Evolutionary conservation across 2,888 invertebrate genomes (phyloP).

Genomic region (Morpho deidamia): DNA sequence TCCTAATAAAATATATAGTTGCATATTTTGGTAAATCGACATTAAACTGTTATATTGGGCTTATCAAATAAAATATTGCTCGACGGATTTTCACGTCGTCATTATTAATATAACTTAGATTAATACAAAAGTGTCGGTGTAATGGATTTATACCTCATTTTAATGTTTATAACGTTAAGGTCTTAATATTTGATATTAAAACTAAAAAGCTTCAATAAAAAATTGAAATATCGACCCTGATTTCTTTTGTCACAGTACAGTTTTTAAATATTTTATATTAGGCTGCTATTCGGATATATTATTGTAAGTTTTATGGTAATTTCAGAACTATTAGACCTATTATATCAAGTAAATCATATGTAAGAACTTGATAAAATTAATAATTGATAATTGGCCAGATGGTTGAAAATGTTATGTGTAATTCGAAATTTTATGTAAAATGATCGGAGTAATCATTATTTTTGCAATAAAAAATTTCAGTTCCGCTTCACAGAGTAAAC

Average conservation of each 20-base stretch:
- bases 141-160: slow-evolving; percentile 50
- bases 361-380: slow-evolving; percentile 48
- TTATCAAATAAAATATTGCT: slow-evolving; percentile 51
- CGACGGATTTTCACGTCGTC: slow-evolving; percentile 39
- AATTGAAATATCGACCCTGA: slow-evolving; percentile 30
- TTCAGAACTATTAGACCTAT: slow-evolving; percentile 45
- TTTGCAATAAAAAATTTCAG: slow-evolving; percentile 44
- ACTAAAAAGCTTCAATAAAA: slow-evolving; percentile 15
- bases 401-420: slow-evolving; percentile 57
- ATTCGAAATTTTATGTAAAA: slow-evolving; percentile 37
- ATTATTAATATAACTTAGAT: slow-evolving; percentile 23
- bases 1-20: slow-evolving; percentile 40
- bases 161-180: slow-evolving; percentile 36
- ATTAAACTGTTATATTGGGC: slow-evolving; percentile 51
- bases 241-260: slow-evolving; percentile 34
- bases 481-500: slow-evolving; percentile 60
- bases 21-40: slow-evolving; percentile 57
- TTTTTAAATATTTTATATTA: slow-evolving; percentile 41
- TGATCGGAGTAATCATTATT: slow-evolving; percentile 45
- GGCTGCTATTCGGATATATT: slow-evolving; percentile 41
- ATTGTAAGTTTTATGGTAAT: slow-evolving; percentile 41
- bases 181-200: slow-evolving; percentile 20
- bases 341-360: slow-evolving; percentile 47
- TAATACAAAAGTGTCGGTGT: slow-evolving; percentile 46
- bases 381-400: slow-evolving; percentile 46